phyloP scores from a whole-genome alignment of 2,113 vertebrate species.

The Prinia subflava region DNA sequence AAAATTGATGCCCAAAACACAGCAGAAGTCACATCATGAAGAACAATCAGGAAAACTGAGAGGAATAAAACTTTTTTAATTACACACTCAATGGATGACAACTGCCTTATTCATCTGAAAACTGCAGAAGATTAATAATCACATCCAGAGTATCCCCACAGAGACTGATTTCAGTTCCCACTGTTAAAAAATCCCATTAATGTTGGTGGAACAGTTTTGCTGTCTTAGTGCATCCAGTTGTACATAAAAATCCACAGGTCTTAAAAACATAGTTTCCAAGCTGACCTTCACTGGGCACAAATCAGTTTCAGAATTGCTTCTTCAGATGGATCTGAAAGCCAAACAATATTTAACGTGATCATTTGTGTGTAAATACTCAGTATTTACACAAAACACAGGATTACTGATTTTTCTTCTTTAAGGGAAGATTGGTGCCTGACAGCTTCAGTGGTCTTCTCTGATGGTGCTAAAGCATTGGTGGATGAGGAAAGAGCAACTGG shows the following conservation, averaged over 20 bases:
- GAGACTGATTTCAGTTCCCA: not conserved
- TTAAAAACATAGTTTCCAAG: not conserved
- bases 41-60: not conserved
- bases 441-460: not conserved
- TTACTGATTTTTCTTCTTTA: not conserved
- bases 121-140: not conserved
- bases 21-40: not conserved
- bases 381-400: not conserved
- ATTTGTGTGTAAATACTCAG: not conserved
- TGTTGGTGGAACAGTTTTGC: not conserved
- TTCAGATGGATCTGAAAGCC: not conserved
- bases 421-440: not conserved
- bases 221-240: not conserved
- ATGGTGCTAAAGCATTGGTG: accelerated
- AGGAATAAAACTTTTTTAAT: not conserved
- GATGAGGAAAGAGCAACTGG: not conserved
- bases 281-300: not conserved
- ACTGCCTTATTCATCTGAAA: not conserved
- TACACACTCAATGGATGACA: not conserved
- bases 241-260: not conserved
- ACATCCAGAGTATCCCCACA: not conserved
- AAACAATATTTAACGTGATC: not conserved
- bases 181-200: not conserved
- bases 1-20: not conserved
- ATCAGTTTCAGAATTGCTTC: not conserved